Base-by-base conservation (phyloP, 2,888 invertebrate species). In the Lepidochrysops patricia region DNA sequence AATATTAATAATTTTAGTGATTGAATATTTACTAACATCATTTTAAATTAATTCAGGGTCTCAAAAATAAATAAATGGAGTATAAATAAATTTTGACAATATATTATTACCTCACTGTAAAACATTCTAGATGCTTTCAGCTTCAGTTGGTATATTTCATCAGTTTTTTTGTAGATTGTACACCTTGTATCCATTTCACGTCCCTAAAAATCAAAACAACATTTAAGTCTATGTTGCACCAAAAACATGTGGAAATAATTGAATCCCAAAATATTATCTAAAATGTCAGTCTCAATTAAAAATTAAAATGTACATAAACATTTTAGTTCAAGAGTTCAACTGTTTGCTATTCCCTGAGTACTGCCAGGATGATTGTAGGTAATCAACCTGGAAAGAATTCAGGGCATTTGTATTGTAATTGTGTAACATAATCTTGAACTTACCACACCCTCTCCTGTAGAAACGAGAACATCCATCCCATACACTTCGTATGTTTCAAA, bases 131-230 rank as follows among this genome's bases (percentile, higher is more conserved):
- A 98, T 49, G 98, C 95, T 88, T 98, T 99, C 85, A 99, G 90
- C 90, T 99, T 99, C 66, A 99, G 91, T 89, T 97, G 97, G 89
- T 99, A 99, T 61, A 96, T 92, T 81, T 98, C 97, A 71, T 99
- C 98, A 64, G 98, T 98, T 91, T 98, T 98, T 90, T 99, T 99
- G 88, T 96, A 99, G 77, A 99, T 96, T 50, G 99, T 98, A 67
- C 98, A 98, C 79, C 98, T 93, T 27, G 98, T 95, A 72, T 98
- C 97, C 85, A 95, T 93, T 85, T 99, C 98, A 72, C 95, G 94
- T 12, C 97, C 97, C 92, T 95, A 73, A 37, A 74, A 74, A 62
- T 64, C 62, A 57, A 34, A 62, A 60, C 52, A 37, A n/a, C 9
- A 56, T 52, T 26, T 35, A 56, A 12, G 25, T 43, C 19, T 43